Evolutionary conservation across 2,113 vertebrate species (phyloP), one percentile per base, ranked within the genome.

Genomic region (Mesocricetus auratus): DNA sequence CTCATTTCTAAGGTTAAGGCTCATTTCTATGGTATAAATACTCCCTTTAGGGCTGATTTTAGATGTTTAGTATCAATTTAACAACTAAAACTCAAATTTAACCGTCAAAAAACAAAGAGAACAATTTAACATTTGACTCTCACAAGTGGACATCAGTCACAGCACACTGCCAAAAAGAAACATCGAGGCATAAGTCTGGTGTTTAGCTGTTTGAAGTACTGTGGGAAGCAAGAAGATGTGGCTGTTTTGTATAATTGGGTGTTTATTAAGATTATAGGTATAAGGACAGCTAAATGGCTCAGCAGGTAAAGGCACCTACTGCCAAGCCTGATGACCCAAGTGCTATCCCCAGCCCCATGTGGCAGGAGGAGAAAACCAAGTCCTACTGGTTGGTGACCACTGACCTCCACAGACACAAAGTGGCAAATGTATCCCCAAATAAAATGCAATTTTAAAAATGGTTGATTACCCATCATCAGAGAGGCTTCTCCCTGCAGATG

Each of bases 11-110:
- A 75, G 33, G 83, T 91, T n/a, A n/a, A n/a, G n/a, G n/a, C n/a
- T n/a, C n/a, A 85, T 90, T 95, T 96, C 78, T 39, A 13, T 75
- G 33, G 78, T 92, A 7, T 85, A 88, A 96, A 91, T 90, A 71
- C 2, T 79, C 78, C 56, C n/a, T 81, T 33, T 33, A 7, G 68
- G 50, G n/a, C 31, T 88, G n/a, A 94, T 89, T 93, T 91, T 87
- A 74, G 64, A 56, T 91, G 78, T 69, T 82, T 93, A 60, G 36
- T 29, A 88, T 60, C 58, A 56, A 24, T 62, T 96, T 93, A 89
- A 74, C 39, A 91, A 26, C 56, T 42, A 7, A 62, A 81, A 88
- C 66, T 89, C 22, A 69, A 89, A 56, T 15, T 78, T 33, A 31
- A 78, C 75, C 29, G 33, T 50, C 50, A 29, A 17, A 78, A 74